These are phyloP conservation scores for Callipepla californica DNA, from an alignment of 2,113 vertebrate species.

Conservation along the genomic window DNA sequence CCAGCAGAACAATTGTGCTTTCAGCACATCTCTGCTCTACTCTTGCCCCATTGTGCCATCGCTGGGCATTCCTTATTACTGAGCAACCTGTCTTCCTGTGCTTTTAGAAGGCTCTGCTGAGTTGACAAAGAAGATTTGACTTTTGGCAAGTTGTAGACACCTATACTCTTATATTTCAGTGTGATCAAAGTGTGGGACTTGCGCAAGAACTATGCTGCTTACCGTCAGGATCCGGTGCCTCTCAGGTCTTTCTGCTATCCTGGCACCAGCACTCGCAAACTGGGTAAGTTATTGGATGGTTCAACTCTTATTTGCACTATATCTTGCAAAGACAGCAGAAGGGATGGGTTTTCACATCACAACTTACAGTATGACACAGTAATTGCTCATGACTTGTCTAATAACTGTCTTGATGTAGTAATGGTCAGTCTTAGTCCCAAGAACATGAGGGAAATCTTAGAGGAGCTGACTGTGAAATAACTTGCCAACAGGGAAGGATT, in stretches of 20 bases:
- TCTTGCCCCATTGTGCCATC: background rate
- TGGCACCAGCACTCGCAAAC: constrained; percentile 89
- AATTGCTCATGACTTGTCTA: background rate
- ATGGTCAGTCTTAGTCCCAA: background rate
- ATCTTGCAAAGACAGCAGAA: background rate
- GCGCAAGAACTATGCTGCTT: constrained; percentile 88
- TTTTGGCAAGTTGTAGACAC: background rate
- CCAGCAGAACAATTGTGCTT: background rate
- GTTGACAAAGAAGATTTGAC: background rate
- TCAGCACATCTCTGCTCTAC: background rate
- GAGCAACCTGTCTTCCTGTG: background rate
- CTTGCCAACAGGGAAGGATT: background rate
- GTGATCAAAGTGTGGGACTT: constrained; percentile 97
- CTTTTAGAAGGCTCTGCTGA: background rate
- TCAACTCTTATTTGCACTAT: background rate
- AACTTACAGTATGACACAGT: background rate
- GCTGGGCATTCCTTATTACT: background rate
- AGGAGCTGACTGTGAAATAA: background rate
- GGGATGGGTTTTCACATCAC: background rate
- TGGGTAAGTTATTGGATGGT: constrained; percentile 81
- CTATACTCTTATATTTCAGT: constrained; percentile 74
- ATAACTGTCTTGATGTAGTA: rapidly evolving
- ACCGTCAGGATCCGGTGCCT: constrained; percentile 86
- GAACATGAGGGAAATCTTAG: background rate
- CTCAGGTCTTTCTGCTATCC: constrained; percentile 88